Percentiles rank a stretch among this genome's conserved stretches.
These are phyloP conservation scores for Leucoraja ocellata DNA, from an alignment of 2,797 vertebrate species.

Conservation along the genomic window DNA sequence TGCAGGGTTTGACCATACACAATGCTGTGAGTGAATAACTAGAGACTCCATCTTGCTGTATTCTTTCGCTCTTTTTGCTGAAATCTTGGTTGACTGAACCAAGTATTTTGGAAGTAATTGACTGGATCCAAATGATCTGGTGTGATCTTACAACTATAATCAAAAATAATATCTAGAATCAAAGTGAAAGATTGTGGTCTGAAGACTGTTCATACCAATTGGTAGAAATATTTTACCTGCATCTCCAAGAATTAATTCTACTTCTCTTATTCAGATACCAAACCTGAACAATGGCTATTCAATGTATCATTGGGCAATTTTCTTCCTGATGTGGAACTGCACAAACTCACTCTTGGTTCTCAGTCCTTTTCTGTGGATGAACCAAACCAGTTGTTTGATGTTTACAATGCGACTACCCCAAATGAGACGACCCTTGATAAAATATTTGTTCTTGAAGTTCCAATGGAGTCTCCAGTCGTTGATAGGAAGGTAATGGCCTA, in stretches of 20 bases:
- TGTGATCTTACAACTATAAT: too few relatives aligned
- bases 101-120: too few relatives aligned
- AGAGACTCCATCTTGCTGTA: too few relatives aligned
- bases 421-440: conserved; percentile 45
- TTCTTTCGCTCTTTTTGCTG: too few relatives aligned
- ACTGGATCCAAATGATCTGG: too few relatives aligned
- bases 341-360: conserved; percentile 45
- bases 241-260: background rate
- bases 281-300: conserved; percentile 42
- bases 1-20: too few relatives aligned
- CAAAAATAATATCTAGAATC: too few relatives aligned
- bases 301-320: conserved; percentile 49
- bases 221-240: too few relatives aligned
- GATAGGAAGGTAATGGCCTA: conserved; percentile 46
- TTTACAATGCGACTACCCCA: conserved; percentile 18
- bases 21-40: too few relatives aligned
- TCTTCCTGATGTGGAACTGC: conserved; percentile 50
- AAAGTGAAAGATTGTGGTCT: too few relatives aligned
- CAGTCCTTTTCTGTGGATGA: conserved; percentile 40
- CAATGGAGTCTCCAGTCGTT: conserved; percentile 45
- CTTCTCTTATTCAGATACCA: conserved; percentile 41
- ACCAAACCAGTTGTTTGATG: conserved; percentile 42
- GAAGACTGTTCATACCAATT: too few relatives aligned
- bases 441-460: conserved; percentile 44
- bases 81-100: too few relatives aligned